Conservation (phyloP, 2,888 invertebrate species). For the Drepana falcataria region DNA sequence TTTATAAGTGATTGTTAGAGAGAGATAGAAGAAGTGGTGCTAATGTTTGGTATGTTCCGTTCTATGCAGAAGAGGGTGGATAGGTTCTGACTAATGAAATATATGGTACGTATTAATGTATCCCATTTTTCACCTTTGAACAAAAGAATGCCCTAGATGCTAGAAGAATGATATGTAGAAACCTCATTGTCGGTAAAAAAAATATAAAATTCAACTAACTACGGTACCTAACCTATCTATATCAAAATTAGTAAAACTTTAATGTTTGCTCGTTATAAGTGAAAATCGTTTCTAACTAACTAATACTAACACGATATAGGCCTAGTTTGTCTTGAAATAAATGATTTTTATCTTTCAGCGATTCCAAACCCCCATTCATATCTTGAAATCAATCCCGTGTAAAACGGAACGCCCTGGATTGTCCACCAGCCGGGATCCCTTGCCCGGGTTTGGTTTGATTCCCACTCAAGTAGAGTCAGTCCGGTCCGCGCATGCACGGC, state of each 20-base stretch:
- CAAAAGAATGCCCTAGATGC: no score
- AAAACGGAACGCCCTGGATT: slow-evolving; percentile 49
- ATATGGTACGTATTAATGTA: background rate
- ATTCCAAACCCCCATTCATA: background rate
- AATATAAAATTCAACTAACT: no score
- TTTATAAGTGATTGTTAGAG: slow-evolving; percentile 36
- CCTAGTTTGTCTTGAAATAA: no score
- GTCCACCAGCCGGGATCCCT: slow-evolving; percentile 63
- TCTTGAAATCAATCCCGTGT: slow-evolving; percentile 6
- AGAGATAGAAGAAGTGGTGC: slow-evolving; percentile 39
- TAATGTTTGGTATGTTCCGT: slow-evolving; percentile 39
- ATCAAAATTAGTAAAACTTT: no score
- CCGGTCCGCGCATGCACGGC: slow-evolving; percentile 45
- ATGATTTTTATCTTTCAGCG: background rate
- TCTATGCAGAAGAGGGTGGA: slow-evolving; percentile 22
- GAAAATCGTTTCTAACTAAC: no score
- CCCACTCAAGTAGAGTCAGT: slow-evolving; percentile 42
- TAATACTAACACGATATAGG: no score
- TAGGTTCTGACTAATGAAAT: background rate
- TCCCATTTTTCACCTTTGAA: no score
- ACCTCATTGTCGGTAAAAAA: no score
- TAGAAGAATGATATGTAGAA: no score
- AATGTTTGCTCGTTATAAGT: no score
- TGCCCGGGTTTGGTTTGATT: slow-evolving; percentile 50
- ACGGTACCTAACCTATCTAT: no score